Base-by-base conservation (phyloP, 37 sponge, comb jelly and placozoan species). In the Cliona cf. orientalis region DNA sequence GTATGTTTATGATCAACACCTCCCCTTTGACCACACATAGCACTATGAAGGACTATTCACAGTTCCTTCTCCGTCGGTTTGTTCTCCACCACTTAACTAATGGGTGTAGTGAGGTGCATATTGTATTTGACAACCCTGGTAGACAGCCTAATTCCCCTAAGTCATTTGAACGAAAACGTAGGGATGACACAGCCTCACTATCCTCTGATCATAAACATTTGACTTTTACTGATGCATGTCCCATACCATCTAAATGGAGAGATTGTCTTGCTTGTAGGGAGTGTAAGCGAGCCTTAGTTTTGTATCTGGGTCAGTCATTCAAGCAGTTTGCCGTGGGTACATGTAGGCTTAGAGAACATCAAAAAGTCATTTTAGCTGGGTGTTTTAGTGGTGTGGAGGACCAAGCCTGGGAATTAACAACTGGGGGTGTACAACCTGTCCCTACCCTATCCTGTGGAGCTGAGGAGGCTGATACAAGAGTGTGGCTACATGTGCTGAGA, bases 1-100 rank as follows among this genome's bases (percentile, higher is more conserved):
- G 78, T 40, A 77, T 77, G 78, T 77, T 77, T 62, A 12, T 77
- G 11, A 77, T 77, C 3, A 77, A 77, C 58, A 77, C 78, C 3
- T 39, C 62, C 39, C 78, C 70, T 42, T n/a, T n/a, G n/a, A n/a
- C n/a, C n/a, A n/a, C 43, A 2, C 78, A 77, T 23, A 77, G 23
- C 35, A 62, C 65, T 9, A 23, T 61, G 14, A 32, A 23, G 34
- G 64, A 77, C 34, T 61, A 59, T 5, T 35, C 62, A 2, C 53
- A 56, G 58, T 49, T 74, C 56, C 58, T 74, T 2, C 3, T 53
- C 28, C 2, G 11, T 6, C 29, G 44, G 4, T 35, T 28, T 41
- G 29, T 41, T 41, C 2, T 5, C 2, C 41, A 43, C 19, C 46
- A 74, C 5, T 53, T 53, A 57, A 3, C 2, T 2, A 2, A 3